Evolutionary conservation across 1,140 invertebrate genomes (phyloP).

Genomic region (Mylabris phalerata): DNA sequence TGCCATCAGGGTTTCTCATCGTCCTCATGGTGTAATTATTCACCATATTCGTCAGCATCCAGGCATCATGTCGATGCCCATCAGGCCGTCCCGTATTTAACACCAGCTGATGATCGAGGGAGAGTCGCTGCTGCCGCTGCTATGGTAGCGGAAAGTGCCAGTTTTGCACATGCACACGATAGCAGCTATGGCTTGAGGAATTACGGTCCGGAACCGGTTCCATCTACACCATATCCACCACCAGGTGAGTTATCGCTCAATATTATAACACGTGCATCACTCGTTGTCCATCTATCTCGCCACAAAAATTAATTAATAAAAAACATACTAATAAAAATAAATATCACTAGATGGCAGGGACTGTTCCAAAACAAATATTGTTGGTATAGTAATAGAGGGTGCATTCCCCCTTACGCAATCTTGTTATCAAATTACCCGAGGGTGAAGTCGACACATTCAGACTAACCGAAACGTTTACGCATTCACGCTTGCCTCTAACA

Average conservation of each 20-base stretch:
- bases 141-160: conserved; percentile 56
- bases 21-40: conserved; percentile 66
- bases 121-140: conserved; percentile 51
- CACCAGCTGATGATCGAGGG: conserved; percentile 59
- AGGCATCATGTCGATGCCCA: conserved; percentile 54
- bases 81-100: conserved; percentile 55
- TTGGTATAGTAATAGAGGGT: background rate
- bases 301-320: background rate
- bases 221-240: conserved; percentile 70
- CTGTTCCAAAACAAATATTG: conserved; percentile 2
- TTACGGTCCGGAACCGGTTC: conserved; percentile 66
- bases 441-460: background rate
- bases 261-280: background rate
- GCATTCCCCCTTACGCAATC: background rate
- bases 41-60: conserved; percentile 54
- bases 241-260: conserved; percentile 49
- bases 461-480: no score
- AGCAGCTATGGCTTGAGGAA: conserved; percentile 67
- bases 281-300: background rate
- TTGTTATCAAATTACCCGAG: conserved; percentile 3
- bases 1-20: conserved; percentile 67
- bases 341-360: conserved; percentile 13
- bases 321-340: conserved; percentile 3
- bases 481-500: no score
- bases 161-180: conserved; percentile 52